Base-by-base conservation (phyloP, 2,113 vertebrate species). In the Mungos mungo region DNA sequence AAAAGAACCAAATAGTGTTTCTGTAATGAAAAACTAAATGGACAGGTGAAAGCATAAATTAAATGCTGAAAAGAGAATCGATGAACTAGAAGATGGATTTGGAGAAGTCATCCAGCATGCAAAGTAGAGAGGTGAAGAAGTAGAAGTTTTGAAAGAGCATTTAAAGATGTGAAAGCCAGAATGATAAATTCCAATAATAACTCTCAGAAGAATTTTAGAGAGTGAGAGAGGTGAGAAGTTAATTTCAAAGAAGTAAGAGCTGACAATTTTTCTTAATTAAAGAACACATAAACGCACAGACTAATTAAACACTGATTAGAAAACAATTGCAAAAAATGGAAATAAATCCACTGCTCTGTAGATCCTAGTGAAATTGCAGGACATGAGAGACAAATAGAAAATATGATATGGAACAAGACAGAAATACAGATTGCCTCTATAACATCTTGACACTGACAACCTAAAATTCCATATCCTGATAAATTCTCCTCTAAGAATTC, bases 11-110 rank as follows among this genome's bases (percentile, higher is more conserved):
- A 80, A 38, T 27, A 68, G 35, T 33, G 12, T 95, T 95, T 79
- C 31, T 65, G 18, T 79, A 94, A 63, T 66, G 27, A 41, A 95
- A 84, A 88, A 27, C 21, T 82, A 71, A 77, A 54, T 91, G 31
- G 27, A 80, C 2, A 76, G 8, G 52, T 0, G 12, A 92, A 69
- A 77, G 5, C 33, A 90, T 52, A 35, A 8, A 69, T 35, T 65
- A 74, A 97, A 96, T 2, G 54, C 35, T 31, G 16, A 71, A n/a
- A 83, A 92, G 60, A 88, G 66, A 93, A 86, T 93, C 21, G 38
- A n/a, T 69, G 47, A 93, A 82, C 68, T 83, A 33, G 74, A 95
- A 93, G 29, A 72, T 0, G 68, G 57, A 79, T 88, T 65, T 68
- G 21, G 1, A 69, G 12, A 80, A 95, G 69, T 87, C 10, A 92